phyloP scores from a whole-genome alignment of 2,888 invertebrate genomes.

The Athalia rosae region DNA sequence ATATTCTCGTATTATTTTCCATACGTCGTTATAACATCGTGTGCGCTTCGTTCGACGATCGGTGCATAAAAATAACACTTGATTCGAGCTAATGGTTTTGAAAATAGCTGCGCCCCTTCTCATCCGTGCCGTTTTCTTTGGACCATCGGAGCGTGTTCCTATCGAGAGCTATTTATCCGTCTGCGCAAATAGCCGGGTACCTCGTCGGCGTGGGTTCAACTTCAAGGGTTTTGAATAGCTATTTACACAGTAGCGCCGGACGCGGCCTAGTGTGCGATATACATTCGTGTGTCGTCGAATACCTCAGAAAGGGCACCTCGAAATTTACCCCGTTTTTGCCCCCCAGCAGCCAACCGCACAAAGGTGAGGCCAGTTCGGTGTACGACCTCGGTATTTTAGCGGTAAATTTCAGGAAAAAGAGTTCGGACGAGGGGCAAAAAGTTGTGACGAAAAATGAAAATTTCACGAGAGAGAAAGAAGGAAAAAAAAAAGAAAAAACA shows the following conservation, averaged over 20 bases:
- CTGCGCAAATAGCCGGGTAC: too few relatives aligned
- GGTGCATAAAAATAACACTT: neutral
- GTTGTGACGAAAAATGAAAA: neutral
- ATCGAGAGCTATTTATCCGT: too few relatives aligned
- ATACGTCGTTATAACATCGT: neutral
- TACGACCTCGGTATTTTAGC: slow-evolving; percentile 22
- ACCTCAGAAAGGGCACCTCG: slow-evolving; percentile 17
- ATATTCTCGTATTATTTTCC: slow-evolving; percentile 27
- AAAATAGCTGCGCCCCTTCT: neutral
- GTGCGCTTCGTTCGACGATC: neutral
- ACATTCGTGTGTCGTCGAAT: slow-evolving; percentile 4
- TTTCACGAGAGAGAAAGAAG: too few relatives aligned
- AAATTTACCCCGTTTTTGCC: slow-evolving; percentile 28
- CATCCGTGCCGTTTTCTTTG: slow-evolving; percentile 5
- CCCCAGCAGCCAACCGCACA: neutral
- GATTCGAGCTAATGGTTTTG: slow-evolving; percentile 14
- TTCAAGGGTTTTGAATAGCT: too few relatives aligned
- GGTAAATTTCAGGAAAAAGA: slow-evolving; percentile 19
- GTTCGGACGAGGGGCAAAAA: neutral
- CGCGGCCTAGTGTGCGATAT: neutral
- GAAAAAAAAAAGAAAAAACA: neutral
- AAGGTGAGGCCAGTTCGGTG: slow-evolving; percentile 32
- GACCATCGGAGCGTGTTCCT: neutral
- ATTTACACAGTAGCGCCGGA: too few relatives aligned
- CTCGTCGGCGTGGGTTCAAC: too few relatives aligned